Evolutionary conservation across 1,140 invertebrate species (phyloP), one percentile per base, ranked within the genome.

Genomic region (Delia radicum): DNA sequence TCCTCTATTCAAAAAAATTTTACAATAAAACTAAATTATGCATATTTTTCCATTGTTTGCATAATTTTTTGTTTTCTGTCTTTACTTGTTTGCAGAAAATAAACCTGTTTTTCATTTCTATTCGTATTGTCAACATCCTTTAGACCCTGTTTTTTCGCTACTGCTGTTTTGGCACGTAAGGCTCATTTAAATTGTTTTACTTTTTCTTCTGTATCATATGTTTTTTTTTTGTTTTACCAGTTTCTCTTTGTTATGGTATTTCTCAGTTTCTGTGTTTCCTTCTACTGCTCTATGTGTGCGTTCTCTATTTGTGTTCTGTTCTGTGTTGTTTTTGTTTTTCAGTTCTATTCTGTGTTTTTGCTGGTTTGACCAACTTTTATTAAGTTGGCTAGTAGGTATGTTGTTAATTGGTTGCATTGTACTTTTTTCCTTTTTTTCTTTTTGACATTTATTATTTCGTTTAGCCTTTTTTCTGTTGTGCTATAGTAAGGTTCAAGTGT

Each of bases 361-460:
- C 27, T 18, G 26, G n/a, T 65, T 29, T 69, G 65, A 55, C 48
- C 31, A 69, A 69, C 29, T 69, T 31, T 69, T 37, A 24, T 18
- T 33, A 37, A 33, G 6, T 69, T 69, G 29, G 29, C 62, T 65
- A 33, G 31, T n/a, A 69, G 65, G 65, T 69, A 69, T 69, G 65
- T 69, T 69, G 65, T 69, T 69, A 69, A 69, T 69, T 69, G 65
- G 65, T 69, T 69, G 65, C 65, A 69, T 69, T 69, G 65, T 69
- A 69, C 29, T 24, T 69, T 42, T 69, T 69, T 33, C n/a, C 37
- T 69, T n/a, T 69, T 69, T 69, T 69, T 33, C 65, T 29, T 69
- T 69, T 69, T 69, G 65, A 69, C 65, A 69, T 69, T 69, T 69
- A 69, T 69, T 69, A 69, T 69, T 33, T 69, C 65, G 65, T 33